These are phyloP conservation scores for Rosalia funebris DNA, from an alignment of 2,888 invertebrate species.

Conservation along the genomic window DNA sequence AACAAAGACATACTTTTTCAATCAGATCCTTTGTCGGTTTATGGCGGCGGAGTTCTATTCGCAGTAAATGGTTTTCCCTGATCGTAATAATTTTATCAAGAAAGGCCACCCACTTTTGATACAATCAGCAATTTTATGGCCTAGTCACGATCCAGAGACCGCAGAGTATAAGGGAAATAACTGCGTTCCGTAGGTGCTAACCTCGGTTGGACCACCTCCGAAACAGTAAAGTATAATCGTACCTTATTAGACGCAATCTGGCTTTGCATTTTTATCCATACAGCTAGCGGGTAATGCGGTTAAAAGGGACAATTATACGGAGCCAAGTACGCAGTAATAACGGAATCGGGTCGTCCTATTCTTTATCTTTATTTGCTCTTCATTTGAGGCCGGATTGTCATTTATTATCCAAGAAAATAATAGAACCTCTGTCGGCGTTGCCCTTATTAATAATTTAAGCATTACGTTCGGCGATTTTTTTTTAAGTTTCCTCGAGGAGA, in stretches of 20 bases:
- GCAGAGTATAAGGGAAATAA: constrained; percentile 19
- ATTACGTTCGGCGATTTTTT: neutral
- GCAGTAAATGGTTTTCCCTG: constrained; percentile 35
- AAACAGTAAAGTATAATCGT: neutral
- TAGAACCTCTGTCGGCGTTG: neutral
- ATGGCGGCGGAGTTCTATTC: constrained; percentile 24
- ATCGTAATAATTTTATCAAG: constrained; percentile 37
- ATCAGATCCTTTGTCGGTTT: constrained; percentile 22
- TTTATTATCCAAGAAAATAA: constrained; percentile 13
- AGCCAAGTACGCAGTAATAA: constrained; percentile 20
- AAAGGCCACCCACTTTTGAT: constrained; percentile 36
- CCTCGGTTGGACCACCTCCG: constrained; percentile 10
- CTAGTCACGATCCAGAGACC: constrained; percentile 30
- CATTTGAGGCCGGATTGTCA: constrained; percentile 15
- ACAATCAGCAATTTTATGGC: constrained; percentile 35
- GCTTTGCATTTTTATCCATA: constrained; percentile 27
- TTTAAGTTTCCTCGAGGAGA: too few relatives aligned
- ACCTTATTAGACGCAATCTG: constrained; percentile 2
- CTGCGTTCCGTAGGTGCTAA: constrained; percentile 2
- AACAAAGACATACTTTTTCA: constrained; percentile 18
- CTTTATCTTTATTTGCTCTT: constrained; percentile 22
- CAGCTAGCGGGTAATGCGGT: constrained; percentile 21
- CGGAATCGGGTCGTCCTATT: constrained; percentile 17
- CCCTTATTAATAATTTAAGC: constrained; percentile 14
- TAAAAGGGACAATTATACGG: constrained; percentile 31